Conservation (phyloP, 2,888 invertebrate species). For the Rhingia campestris region DNA sequence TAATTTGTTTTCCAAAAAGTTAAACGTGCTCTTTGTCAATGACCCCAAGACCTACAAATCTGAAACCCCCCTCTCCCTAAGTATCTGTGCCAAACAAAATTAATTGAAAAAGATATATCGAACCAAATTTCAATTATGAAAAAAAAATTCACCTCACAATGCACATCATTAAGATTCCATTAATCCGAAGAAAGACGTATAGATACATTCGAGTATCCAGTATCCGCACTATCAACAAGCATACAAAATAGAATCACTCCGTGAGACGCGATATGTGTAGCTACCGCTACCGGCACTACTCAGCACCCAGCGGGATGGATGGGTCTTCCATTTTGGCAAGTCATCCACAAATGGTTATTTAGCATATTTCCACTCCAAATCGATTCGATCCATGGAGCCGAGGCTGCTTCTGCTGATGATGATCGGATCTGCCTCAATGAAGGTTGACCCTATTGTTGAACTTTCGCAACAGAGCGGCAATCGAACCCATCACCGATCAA, state of each 20-base stretch:
- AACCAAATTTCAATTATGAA: constrained; percentile 22
- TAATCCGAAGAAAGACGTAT: constrained; percentile 42
- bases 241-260: background rate
- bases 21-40: no score
- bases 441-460: constrained; percentile 68
- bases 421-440: constrained; percentile 49
- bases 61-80: background rate
- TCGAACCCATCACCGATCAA: constrained; percentile 64
- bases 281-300: constrained; percentile 38
- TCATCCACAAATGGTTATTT: constrained; percentile 76
- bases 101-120: constrained; percentile 21
- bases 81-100: constrained; percentile 7
- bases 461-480: constrained; percentile 60
- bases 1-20: no score
- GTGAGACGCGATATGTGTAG: background rate
- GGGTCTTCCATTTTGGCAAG: constrained; percentile 61
- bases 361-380: constrained; percentile 69
- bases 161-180: constrained; percentile 65
- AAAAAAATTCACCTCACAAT: constrained; percentile 38
- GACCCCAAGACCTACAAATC: no score
- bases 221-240: constrained; percentile 5
- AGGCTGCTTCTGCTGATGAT: constrained; percentile 17
- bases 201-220: background rate
- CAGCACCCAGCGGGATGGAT: constrained; percentile 3
- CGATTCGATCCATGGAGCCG: constrained; percentile 61